Base-by-base conservation (phyloP, 1,140 invertebrate genomes). In the Triops cancriformis region DNA sequence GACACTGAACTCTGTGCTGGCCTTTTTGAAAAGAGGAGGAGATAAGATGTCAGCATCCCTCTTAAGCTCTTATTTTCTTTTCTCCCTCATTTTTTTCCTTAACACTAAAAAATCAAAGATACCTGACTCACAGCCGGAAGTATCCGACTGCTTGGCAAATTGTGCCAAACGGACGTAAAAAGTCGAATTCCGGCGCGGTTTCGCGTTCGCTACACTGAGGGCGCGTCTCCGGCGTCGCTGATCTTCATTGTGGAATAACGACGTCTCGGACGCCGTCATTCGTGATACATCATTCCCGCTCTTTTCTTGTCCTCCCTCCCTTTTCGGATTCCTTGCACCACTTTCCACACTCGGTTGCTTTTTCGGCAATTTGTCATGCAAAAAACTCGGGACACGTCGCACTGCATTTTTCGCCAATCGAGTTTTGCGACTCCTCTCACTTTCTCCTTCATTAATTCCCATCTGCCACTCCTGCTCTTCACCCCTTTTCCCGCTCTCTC, bases 51-150 rank as follows among this genome's bases (percentile, higher is more conserved):
- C 51, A 64, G 51, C 51, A 64, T 64, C 51, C 14, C 31, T 37
- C 31, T 18, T 2, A n/a, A 64, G 14, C 51, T 64, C 23, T 64
- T 23, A 0, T 64, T 64, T 64, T 23, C 51, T 23, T 64, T 64
- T 23, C 18, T 14, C 2, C 14, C 23, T 64, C 14, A 6, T 6
- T 14, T 64, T 5, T 14, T 64, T 3, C 3, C 10, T 23, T 23
- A 18, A 18, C 51, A 64, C 12, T 12, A 64, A 64, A 64, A 64
- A 64, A 64, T 23, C 51, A 64, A 64, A 64, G 51, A 18, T 64
- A 64, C 51, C 51, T 64, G 51, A 64, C 51, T 64, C 51, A 64
- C 51, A 64, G 51, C 51, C 51, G 51, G 51, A 64, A 64, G 51
- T 64, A 64, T 64, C 51, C 23, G 51, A 64, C 51, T 64, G 51